Percentiles rank a stretch among this genome's conserved stretches.
These are phyloP conservation scores for Drosophila anceps DNA, from an alignment of 2,888 invertebrate genomes.

Conservation along the genomic window DNA sequence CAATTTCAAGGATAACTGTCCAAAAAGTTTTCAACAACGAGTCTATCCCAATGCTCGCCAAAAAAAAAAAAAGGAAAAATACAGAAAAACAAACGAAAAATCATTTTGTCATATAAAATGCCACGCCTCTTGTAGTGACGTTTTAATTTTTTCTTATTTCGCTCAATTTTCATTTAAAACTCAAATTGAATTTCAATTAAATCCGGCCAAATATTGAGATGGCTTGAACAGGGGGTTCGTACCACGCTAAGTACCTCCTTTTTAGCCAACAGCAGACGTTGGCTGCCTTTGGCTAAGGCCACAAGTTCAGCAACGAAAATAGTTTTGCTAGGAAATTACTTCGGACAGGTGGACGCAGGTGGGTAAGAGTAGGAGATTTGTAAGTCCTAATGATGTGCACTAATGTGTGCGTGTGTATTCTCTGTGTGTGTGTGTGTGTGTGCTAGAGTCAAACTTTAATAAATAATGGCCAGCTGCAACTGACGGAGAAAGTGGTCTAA, in stretches of 20 bases:
- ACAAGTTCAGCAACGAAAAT: constrained; percentile 66
- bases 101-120: not conserved
- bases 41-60: constrained; percentile 3
- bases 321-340: constrained; percentile 59
- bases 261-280: not conserved
- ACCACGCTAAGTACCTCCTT: constrained; percentile 10
- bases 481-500: constrained; percentile 1
- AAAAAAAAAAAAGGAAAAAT: not conserved
- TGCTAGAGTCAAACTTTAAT: constrained; percentile 51
- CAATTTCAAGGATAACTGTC: constrained; percentile 38
- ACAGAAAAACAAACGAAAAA: not conserved
- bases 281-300: constrained; percentile 20
- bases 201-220: constrained; percentile 34
- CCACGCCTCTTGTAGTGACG: not conserved
- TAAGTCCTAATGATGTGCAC: constrained; percentile 39
- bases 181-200: constrained; percentile 62
- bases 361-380: not conserved
- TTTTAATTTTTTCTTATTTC: no score
- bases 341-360: constrained; percentile 31
- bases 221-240: not conserved
- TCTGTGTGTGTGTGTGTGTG: constrained; percentile 15
- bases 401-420: constrained; percentile 6
- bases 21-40: constrained; percentile 14
- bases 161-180: constrained; percentile 44
- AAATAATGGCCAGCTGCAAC: constrained; percentile 50